Conservation (phyloP, 1,140 invertebrate species). For the Lamellibrachia luymesi region DNA sequence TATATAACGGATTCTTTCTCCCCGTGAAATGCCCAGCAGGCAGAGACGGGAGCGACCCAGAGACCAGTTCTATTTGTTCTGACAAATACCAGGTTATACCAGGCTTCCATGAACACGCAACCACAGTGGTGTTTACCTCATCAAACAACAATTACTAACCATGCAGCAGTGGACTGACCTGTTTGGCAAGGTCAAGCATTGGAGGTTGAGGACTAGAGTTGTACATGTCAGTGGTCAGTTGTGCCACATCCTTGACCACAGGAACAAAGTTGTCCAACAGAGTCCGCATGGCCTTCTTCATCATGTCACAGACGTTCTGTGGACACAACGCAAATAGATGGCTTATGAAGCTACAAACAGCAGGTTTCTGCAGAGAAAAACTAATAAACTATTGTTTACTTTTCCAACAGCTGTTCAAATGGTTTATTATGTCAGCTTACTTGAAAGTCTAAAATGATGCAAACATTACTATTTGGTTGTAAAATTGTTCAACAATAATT, state of each 20-base stretch:
- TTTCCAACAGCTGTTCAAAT: not conserved
- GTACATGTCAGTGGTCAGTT: slow-evolving; percentile 71
- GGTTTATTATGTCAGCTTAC: not conserved
- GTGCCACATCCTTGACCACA: slow-evolving; percentile 66
- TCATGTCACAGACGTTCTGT: slow-evolving; percentile 69
- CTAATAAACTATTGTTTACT: too few species aligned
- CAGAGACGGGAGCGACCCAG: too few species aligned
- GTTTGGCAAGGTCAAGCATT: slow-evolving; percentile 71
- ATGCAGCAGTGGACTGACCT: slow-evolving; percentile 56
- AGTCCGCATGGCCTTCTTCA: slow-evolving; percentile 70
- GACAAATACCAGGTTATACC: not conserved
- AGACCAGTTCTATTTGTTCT: too few species aligned
- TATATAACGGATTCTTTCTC: too few species aligned
- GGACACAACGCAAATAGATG: slow-evolving; percentile 32
- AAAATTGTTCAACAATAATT: not conserved
- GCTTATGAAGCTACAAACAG: not conserved
- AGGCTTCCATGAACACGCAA: not conserved
- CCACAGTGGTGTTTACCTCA: not conserved
- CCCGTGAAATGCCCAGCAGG: too few species aligned
- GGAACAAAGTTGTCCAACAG: slow-evolving; percentile 68
- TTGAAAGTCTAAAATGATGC: not conserved
- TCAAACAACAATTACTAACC: not conserved
- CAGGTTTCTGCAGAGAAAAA: not conserved
- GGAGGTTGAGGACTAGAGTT: slow-evolving; percentile 67
- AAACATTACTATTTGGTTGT: not conserved